phyloP scores from a whole-genome alignment of 2,888 invertebrate species.

The Pristionchus entomophagus region DNA sequence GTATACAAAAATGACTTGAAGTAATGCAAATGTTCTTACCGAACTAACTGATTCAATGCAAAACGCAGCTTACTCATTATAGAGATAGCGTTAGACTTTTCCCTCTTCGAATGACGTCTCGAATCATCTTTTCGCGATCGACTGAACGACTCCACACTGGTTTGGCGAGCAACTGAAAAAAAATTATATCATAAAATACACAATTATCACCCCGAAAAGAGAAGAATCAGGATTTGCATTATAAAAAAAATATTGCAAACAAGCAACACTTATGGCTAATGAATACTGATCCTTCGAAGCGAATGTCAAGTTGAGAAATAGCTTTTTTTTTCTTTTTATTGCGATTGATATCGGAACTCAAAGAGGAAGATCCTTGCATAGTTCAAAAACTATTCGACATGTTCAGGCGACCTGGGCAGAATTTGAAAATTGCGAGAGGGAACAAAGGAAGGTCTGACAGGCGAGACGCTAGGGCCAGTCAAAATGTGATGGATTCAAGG shows the following conservation, averaged over 20 bases:
- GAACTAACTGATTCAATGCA: no score
- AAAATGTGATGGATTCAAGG: constrained; percentile 35
- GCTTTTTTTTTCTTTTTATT: neutral
- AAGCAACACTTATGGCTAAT: neutral
- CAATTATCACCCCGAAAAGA: neutral
- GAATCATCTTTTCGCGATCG: constrained; percentile 55
- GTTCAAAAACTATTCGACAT: neutral
- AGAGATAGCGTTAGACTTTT: constrained; percentile 66
- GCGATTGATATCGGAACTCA: neutral
- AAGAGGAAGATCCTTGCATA: neutral
- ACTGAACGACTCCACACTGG: constrained; percentile 61
- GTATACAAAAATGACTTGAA: neutral
- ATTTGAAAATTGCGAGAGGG: neutral
- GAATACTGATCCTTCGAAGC: neutral
- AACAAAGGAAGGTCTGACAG: neutral
- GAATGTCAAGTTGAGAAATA: neutral
- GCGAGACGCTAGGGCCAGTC: neutral
- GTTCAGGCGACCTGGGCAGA: neutral
- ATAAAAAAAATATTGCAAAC: neutral
- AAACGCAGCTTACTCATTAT: constrained; percentile 63
- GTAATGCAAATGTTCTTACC: no score
- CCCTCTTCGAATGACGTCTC: constrained; percentile 63
- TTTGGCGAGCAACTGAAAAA: constrained; percentile 61
- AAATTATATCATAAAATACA: neutral
- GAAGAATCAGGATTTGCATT: no score